Percentiles rank a stretch among this genome's conserved stretches.
phyloP scores from a whole-genome alignment of 2,113 vertebrate genomes.

The Myotis lucifugus region DNA sequence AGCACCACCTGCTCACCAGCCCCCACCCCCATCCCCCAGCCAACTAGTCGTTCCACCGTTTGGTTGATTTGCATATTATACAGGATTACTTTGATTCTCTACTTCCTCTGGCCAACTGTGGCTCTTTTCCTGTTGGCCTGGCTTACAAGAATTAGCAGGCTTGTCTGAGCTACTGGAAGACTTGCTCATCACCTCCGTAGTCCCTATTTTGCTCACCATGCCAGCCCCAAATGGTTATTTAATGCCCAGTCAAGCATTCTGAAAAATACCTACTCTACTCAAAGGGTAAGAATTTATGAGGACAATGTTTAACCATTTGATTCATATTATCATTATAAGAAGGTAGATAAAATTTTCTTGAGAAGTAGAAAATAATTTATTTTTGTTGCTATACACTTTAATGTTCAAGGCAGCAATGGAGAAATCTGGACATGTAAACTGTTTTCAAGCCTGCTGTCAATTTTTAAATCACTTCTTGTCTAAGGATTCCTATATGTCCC shows the following conservation, averaged over 20 bases:
- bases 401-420: background rate
- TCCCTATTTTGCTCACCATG: background rate
- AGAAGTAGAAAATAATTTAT: constrained; percentile 10
- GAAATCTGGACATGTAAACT: constrained; percentile 31
- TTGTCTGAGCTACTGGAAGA: background rate
- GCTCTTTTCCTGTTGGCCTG: background rate
- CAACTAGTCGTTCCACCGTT: too few relatives aligned
- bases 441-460: constrained; percentile 10
- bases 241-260: background rate
- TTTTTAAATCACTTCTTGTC: constrained; percentile 34
- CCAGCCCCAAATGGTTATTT: background rate
- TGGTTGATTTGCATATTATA: too few relatives aligned
- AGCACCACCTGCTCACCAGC: too few relatives aligned
- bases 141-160: background rate
- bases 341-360: background rate
- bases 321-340: background rate
- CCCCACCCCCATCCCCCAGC: too few relatives aligned
- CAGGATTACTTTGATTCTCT: background rate
- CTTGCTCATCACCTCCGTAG: background rate
- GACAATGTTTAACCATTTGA: background rate
- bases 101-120: background rate
- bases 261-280: background rate
- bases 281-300: background rate
- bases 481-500: background rate
- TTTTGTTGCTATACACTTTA: constrained; percentile 1